Evolutionary conservation across 1,140 invertebrate genomes (phyloP), one percentile per base, ranked within the genome.

Genomic region (Cataglyphis hispanica): DNA sequence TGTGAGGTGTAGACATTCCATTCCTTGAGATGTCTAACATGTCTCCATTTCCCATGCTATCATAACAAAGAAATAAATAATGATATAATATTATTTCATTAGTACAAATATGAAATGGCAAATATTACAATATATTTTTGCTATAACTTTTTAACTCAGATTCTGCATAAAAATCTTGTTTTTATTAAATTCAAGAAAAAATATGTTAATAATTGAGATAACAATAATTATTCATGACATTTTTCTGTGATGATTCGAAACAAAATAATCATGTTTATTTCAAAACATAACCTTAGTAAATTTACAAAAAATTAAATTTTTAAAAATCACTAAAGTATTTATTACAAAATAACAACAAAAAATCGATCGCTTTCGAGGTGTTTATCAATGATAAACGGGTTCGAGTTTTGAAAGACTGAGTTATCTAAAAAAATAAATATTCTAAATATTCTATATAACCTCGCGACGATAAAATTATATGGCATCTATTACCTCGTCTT

Each of bases 1-100:
- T 87, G 61, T 91, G 88, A 64, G 91, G 89, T 22, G 92, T 92
- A 27, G 92, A 92, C 63, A 87, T 74, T 76, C 90, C 89, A 80
- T 53, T 86, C 4, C 88, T 87, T 27, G 88, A 89, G 31, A 78
- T 88, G 43, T 89, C 92, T 67, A 90, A 85, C 83, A 64, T 86
- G n/a, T 91, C 89, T 83, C 83, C 90, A 86, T 91, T 88, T 22
- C 85, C 86, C 69, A 89, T 92, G 60, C 91, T 93, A 4, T 60
- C 3, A 2, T 34, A 27, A 78, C 13, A 19, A 86, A 31, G 46
- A 76, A 56, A 63, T 11, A 81, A 56, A 63, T 10, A 27, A 81
- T 1, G n/a, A n/a, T 46, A 34, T 11, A 27, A 58, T 27, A 66
- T 16, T 56, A 19, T 27, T 27, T 58, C 50, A 83, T 61, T 63